Conservation (phyloP, 2,888 invertebrate genomes). For the Plemyria rubiginata region DNA sequence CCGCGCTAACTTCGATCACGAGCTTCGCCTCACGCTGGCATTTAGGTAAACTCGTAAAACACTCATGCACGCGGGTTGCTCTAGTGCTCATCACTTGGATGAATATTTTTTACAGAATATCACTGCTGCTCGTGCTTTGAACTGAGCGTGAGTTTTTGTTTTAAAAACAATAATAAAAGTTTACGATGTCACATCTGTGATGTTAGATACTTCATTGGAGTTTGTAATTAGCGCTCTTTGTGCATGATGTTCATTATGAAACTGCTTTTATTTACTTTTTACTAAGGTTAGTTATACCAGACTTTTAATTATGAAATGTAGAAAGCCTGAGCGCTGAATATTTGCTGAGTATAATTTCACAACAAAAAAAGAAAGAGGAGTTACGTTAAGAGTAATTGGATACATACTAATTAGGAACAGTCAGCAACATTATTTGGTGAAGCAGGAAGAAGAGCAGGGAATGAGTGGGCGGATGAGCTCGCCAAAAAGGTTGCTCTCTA, state of each 20-base stretch:
- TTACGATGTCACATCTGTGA: constrained; percentile 25
- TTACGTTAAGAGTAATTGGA: too few relatives aligned
- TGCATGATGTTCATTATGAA: constrained; percentile 19
- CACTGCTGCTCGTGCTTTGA: constrained; percentile 41
- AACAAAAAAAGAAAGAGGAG: not conserved
- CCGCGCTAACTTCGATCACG: too few relatives aligned
- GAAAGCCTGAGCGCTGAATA: not conserved
- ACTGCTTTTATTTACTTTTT: not conserved
- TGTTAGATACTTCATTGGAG: constrained; percentile 17
- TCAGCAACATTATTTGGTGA: too few relatives aligned
- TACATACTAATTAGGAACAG: too few relatives aligned
- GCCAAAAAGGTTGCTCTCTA: too few relatives aligned
- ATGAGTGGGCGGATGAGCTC: too few relatives aligned
- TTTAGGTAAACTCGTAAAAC: too few relatives aligned
- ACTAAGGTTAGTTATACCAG: not conserved
- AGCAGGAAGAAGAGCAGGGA: too few relatives aligned
- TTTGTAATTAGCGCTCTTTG: constrained; percentile 20
- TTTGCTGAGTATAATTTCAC: not conserved
- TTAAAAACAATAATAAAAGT: constrained; percentile 36
- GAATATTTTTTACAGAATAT: too few relatives aligned
- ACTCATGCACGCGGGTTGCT: too few relatives aligned
- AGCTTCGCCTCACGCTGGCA: too few relatives aligned
- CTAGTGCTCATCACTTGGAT: too few relatives aligned
- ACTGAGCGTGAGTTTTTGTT: constrained; percentile 36
- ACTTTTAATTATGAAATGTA: constrained; percentile 1